phyloP scores from a whole-genome alignment of 92 coral and sea anemone species.

The Epizoanthus rinbou region DNA sequence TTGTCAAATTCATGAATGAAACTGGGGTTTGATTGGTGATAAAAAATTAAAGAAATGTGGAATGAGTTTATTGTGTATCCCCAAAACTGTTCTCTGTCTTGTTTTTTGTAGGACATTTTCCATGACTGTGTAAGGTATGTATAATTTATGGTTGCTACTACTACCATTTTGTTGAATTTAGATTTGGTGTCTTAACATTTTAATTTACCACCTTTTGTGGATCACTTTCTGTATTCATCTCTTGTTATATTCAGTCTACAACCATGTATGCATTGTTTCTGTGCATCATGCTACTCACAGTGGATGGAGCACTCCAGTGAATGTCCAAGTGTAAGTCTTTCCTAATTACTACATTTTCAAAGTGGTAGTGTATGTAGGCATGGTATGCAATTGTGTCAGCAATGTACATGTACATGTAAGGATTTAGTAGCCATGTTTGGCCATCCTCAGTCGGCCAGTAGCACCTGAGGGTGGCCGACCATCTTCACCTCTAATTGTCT shows the following conservation, averaged over 20 bases:
- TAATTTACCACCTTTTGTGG: background rate
- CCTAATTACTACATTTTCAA: background rate
- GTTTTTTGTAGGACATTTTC: conserved; percentile 79
- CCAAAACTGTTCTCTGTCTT: background rate
- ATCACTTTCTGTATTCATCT: background rate
- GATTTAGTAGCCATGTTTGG: too few species aligned
- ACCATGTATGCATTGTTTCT: conserved; percentile 94
- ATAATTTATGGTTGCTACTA: background rate
- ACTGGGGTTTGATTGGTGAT: too few species aligned
- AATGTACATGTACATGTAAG: too few species aligned
- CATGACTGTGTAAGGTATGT: conserved; percentile 93
- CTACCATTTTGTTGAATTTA: background rate
- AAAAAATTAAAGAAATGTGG: too few species aligned
- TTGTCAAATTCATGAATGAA: too few species aligned
- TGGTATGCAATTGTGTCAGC: too few species aligned
- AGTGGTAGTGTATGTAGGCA: too few species aligned
- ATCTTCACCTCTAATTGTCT: too few species aligned
- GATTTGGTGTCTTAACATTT: background rate
- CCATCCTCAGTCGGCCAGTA: too few species aligned
- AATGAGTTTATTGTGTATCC: too few species aligned
- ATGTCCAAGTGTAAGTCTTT: conserved; percentile 87
- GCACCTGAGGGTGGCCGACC: too few species aligned
- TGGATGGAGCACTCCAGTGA: conserved; percentile 90
- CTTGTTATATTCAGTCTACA: conserved; percentile 65
- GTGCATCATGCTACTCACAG: conserved; percentile 93